These are phyloP conservation scores for Mythimna ferrago DNA, from an alignment of 2,888 invertebrate genomes.

Conservation along the genomic window DNA sequence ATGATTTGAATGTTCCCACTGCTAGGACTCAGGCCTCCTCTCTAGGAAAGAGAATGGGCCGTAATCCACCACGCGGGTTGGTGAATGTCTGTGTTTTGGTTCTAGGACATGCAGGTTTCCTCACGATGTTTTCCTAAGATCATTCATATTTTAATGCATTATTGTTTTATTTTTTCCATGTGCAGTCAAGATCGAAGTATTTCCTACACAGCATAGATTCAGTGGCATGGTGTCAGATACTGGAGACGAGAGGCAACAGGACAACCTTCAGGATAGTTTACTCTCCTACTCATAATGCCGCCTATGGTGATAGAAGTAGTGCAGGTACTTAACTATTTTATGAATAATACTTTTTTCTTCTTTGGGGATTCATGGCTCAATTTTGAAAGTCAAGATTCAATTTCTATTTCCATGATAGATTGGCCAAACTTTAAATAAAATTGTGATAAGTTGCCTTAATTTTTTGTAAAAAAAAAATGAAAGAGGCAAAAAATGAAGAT, in stretches of 20 bases:
- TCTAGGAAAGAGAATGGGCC: too few species aligned
- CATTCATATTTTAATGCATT: neutral
- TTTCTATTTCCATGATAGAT: too few species aligned
- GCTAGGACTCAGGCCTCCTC: too few species aligned
- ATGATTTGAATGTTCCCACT: too few species aligned
- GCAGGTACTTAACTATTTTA: slow-evolving; percentile 75
- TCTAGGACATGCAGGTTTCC: too few species aligned
- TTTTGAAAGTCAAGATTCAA: neutral
- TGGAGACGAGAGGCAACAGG: slow-evolving; percentile 94
- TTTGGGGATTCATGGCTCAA: neutral
- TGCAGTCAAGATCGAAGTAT: slow-evolving; percentile 93
- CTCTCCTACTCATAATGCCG: slow-evolving; percentile 83
- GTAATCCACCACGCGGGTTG: too few species aligned
- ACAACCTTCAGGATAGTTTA: slow-evolving; percentile 94
- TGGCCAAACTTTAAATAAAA: too few species aligned
- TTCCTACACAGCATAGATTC: slow-evolving; percentile 96
- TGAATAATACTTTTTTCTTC: neutral
- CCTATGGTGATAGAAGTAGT: slow-evolving; percentile 75
- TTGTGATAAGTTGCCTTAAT: neutral
- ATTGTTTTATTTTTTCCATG: slow-evolving; percentile 44
- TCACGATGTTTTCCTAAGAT: too few species aligned
- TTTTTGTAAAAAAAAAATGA: neutral
- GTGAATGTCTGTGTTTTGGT: too few species aligned
- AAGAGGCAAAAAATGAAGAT: neutral
- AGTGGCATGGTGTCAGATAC: slow-evolving; percentile 96